These are phyloP conservation scores for Herpetotheres cachinnans DNA, from an alignment of 2,113 vertebrate species.

Conservation along the genomic window DNA sequence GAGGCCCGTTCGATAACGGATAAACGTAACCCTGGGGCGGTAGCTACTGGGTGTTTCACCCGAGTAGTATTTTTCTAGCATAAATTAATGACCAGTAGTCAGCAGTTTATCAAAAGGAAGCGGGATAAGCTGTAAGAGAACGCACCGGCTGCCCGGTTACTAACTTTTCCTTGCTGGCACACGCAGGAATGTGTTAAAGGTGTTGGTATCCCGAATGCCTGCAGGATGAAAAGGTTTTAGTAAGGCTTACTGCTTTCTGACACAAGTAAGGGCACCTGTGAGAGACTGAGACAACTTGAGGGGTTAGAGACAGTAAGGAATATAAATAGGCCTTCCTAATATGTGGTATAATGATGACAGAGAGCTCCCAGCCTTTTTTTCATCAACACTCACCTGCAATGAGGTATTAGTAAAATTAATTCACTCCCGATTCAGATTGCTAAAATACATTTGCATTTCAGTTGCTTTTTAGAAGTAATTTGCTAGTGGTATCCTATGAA, in stretches of 20 bases:
- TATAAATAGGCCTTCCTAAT: neutral
- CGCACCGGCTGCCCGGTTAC: no score
- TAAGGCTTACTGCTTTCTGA: neutral
- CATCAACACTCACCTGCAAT: neutral
- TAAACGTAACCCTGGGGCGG: no score
- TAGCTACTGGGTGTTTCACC: no score
- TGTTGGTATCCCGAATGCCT: no score
- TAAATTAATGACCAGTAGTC: no score
- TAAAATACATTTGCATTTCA: neutral
- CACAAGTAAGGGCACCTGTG: neutral
- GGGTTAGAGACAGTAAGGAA: no score
- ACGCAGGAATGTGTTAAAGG: neutral
- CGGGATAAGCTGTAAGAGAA: no score
- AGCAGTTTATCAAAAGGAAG: no score
- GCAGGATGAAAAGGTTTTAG: neutral
- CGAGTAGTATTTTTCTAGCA: no score
- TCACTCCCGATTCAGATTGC: neutral
- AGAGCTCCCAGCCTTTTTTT: neutral
- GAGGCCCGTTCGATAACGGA: no score
- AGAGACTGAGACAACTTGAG: neutral
- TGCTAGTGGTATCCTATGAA: neutral
- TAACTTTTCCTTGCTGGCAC: no score
- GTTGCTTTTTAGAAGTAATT: neutral
- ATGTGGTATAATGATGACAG: neutral
- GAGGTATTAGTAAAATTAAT: neutral